Evolutionary conservation across 2,113 vertebrate species (phyloP).

Genomic region (Sylvietta virens): DNA sequence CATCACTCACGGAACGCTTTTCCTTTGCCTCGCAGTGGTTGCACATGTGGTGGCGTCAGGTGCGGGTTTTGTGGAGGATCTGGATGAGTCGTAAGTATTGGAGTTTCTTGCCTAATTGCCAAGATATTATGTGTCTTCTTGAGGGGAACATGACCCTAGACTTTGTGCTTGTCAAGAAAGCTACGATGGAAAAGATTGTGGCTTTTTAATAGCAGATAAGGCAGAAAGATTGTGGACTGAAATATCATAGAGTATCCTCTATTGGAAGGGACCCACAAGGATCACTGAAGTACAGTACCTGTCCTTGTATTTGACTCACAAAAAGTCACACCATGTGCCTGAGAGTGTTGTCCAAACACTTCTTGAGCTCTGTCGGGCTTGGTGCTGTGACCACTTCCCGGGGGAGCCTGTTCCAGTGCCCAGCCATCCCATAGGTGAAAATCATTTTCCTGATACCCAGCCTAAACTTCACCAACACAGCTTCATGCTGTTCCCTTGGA

Average conservation of each 20-base stretch:
- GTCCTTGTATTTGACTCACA: too few species aligned
- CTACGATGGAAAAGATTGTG: rapidly evolving
- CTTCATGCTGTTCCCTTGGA: neutral
- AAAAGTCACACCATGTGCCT: neutral
- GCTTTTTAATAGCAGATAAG: neutral
- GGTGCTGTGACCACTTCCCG: neutral
- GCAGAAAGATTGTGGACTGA: neutral
- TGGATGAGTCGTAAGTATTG: constrained; percentile 93
- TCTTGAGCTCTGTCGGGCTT: neutral
- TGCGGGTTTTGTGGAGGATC: constrained; percentile 84
- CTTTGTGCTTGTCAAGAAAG: neutral
- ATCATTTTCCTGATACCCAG: neutral
- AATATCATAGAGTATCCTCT: neutral
- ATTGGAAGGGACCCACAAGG: neutral
- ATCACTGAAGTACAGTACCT: neutral
- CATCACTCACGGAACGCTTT: neutral
- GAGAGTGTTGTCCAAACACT: neutral
- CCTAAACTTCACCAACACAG: neutral
- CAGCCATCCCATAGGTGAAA: rapidly evolving
- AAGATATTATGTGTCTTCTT: too few species aligned
- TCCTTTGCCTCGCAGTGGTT: constrained; percentile 57
- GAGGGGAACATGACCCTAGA: rapidly evolving
- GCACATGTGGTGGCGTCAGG: constrained; percentile 67
- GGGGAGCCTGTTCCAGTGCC: neutral
- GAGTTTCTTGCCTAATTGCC: neutral